Conservation (phyloP, 2,797 vertebrate genomes). For the Lophius americanus region DNA sequence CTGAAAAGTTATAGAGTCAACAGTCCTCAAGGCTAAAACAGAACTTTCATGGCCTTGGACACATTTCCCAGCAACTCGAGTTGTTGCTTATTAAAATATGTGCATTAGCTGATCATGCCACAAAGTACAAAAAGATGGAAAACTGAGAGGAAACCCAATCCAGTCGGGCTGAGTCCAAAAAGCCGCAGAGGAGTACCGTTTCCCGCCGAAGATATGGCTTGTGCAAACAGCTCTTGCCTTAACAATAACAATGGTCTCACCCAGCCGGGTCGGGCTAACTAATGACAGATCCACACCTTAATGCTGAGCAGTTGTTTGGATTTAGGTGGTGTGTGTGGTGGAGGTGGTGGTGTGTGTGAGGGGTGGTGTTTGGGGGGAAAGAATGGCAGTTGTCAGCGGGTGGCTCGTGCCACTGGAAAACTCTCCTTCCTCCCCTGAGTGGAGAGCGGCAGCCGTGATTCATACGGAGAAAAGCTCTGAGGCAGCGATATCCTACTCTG, state of each 20-base stretch:
- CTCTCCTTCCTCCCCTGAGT: slow-evolving; percentile 41
- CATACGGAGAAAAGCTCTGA: slow-evolving; percentile 71
- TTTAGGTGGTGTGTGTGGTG: slow-evolving; percentile 54
- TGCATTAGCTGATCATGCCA: slow-evolving; percentile 54
- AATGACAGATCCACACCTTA: slow-evolving; percentile 84
- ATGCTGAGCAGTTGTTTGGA: slow-evolving; percentile 79
- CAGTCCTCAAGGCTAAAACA: slow-evolving; percentile 25
- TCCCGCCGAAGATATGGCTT: slow-evolving; percentile 79
- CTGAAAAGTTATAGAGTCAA: slow-evolving; percentile 19
- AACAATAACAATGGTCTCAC: slow-evolving; percentile 80
- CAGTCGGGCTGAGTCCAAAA: slow-evolving; percentile 56
- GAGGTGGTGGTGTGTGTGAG: slow-evolving; percentile 21
- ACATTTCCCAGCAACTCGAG: slow-evolving; percentile 52
- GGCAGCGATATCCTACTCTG: slow-evolving; percentile 69
- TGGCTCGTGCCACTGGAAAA: slow-evolving; percentile 77
- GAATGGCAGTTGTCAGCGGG: slow-evolving; percentile 76
- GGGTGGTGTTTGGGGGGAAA: slow-evolving; percentile 1
- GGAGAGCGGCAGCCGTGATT: slow-evolving; percentile 45
- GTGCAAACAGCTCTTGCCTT: slow-evolving; percentile 75
- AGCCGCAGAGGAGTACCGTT: slow-evolving; percentile 75
- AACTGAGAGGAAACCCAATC: slow-evolving; percentile 69
- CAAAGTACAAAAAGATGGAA: slow-evolving; percentile 42
- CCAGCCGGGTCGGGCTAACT: slow-evolving; percentile 76
- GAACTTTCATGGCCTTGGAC: slow-evolving; percentile 36
- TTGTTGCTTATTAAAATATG: slow-evolving; percentile 69